Percentiles rank a stretch among this genome's conserved stretches.
These are phyloP conservation scores for Lordiphosa clarofinis DNA, from an alignment of 1,140 invertebrate genomes.

Conservation along the genomic window DNA sequence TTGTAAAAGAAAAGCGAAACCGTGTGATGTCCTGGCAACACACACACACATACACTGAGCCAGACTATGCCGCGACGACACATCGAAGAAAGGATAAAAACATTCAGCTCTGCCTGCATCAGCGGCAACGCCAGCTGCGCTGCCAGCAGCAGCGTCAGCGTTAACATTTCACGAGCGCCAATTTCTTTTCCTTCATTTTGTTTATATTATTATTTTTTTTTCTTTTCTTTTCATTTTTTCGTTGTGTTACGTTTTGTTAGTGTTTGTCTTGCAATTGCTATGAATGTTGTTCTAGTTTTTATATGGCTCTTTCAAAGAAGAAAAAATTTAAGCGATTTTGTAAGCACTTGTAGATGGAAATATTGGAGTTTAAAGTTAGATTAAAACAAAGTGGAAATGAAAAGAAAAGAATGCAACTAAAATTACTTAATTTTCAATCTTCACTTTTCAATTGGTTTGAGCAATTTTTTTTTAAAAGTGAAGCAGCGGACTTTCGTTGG, in stretches of 20 bases:
- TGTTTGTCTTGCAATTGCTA: slow-evolving; percentile 28
- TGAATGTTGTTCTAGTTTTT: slow-evolving; percentile 37
- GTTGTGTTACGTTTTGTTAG: slow-evolving; percentile 23
- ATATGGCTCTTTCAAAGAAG: slow-evolving; percentile 11
- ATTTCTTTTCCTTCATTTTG: slow-evolving; percentile 73
- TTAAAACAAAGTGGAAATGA: no score
- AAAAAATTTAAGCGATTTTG: no score
- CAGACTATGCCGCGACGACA: slow-evolving; percentile 51
- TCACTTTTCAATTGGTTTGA: no score
- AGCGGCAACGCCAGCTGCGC: slow-evolving; percentile 10
- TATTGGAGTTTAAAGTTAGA: no score
- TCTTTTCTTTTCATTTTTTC: slow-evolving; percentile 16
- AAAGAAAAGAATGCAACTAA: no score
- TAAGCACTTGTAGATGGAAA: no score
- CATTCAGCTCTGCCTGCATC: slow-evolving; percentile 44
- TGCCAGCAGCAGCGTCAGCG: slow-evolving; percentile 30
- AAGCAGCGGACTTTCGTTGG: no score
- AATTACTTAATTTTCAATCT: no score
- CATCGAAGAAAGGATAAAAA: slow-evolving; percentile 74
- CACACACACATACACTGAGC: slow-evolving; percentile 24
- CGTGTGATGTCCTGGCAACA: slow-evolving; percentile 68
- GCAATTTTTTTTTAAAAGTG: no score
- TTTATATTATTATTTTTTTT: slow-evolving; percentile 55
- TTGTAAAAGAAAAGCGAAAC: slow-evolving; percentile 78
- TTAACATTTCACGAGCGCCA: slow-evolving; percentile 74